Base-by-base conservation (phyloP, 1,140 invertebrate genomes). In the Druon quercuslanigerum region DNA sequence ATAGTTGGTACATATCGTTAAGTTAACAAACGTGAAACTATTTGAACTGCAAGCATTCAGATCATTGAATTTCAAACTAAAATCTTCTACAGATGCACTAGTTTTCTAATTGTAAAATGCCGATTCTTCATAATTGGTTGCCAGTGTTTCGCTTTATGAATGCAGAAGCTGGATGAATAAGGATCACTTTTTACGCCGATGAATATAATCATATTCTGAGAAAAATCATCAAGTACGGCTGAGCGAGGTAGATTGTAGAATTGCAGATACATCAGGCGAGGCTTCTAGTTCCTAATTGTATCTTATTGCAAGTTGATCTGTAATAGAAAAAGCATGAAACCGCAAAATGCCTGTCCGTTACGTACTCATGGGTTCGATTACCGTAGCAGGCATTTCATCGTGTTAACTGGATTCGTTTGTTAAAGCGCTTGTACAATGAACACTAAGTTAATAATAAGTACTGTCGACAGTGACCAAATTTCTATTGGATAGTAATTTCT, bases 391-490 rank as follows among this genome's bases (percentile, higher is more conserved):
- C 57, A 60, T 60, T 19, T 14, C 57, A 66, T 66, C 60, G 6
- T 66, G n/a, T 46, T 46, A 66, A 66, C 3, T 66, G 60, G 33
- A 66, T 66, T 66, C 25, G 33, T 66, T 66, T 66, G 60, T 46
- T 46, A 66, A 66, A 66, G 25, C 60, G 60, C 60, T 46, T 40
- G 6, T 20, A 66, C 33, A 66, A 33, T 46, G 25, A 13, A 66
- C 60, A 33, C 40, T 66, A 66, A 66, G 60, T 66, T 66, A 66
- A 66, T 66, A 66, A 46, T 46, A 20, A 66, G 60, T 40, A 66
- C 60, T 66, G 60, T n/a, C 33, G 25, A 66, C 60, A 66, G 60
- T 66, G 60, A 66, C 60, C 60, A 25, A 66, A 33, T 66, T 66
- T 66, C n/a, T 33, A 66, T 66, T 66, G 20, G 25, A 33, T 66